These are phyloP conservation scores for Brachyalestes nurse DNA, from an alignment of 2,797 vertebrate species.

Conservation along the genomic window DNA sequence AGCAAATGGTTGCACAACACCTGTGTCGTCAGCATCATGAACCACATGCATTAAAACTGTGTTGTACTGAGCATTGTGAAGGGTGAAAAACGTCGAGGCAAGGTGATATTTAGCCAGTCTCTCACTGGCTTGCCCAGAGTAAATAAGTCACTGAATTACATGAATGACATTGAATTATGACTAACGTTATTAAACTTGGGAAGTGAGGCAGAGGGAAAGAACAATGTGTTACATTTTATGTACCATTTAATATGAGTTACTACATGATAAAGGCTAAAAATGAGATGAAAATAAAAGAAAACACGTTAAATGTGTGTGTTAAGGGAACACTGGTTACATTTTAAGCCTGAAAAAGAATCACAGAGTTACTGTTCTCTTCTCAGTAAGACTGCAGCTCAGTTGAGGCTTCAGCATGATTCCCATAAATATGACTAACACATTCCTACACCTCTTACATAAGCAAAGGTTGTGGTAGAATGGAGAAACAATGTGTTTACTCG, in stretches of 20 bases:
- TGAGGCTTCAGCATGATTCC: neutral
- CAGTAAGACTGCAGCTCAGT: neutral
- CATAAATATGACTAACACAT: neutral
- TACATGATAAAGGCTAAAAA: neutral
- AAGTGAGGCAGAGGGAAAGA: neutral
- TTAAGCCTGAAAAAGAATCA: neutral
- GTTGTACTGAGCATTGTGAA: too few species aligned
- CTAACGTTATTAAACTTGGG: neutral
- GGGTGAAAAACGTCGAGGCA: too few species aligned
- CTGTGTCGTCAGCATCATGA: too few species aligned
- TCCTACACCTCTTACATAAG: conserved; percentile 1
- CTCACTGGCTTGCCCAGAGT: too few species aligned
- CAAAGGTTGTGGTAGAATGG: neutral
- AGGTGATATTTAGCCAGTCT: too few species aligned
- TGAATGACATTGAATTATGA: neutral
- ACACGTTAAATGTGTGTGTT: neutral
- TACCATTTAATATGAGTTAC: neutral
- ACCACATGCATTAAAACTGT: too few species aligned
- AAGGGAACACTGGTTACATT: neutral
- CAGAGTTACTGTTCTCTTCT: neutral
- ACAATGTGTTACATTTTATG: neutral
- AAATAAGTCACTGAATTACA: too few species aligned
- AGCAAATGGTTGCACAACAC: too few species aligned
- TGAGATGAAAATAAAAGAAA: neutral
- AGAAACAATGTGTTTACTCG: neutral